Conservation (phyloP, 1,140 invertebrate species). For the Drosophila guanche region DNA sequence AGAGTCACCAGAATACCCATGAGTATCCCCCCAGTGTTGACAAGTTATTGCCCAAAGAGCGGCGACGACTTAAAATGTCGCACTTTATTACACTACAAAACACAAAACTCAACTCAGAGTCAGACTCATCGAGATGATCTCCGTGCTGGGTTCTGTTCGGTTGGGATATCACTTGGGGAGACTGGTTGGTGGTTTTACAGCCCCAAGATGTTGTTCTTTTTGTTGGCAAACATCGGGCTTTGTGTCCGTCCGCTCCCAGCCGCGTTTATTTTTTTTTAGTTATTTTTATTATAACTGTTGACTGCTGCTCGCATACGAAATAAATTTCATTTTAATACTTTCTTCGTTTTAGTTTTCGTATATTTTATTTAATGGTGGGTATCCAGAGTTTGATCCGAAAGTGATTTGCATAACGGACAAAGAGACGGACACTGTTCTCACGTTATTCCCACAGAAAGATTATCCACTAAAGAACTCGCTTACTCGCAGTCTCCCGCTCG, state of each 20-base stretch:
- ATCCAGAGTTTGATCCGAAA: constrained; percentile 47
- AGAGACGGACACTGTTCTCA: constrained; percentile 59
- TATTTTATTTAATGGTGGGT: constrained; percentile 60
- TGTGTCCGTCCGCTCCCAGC: constrained; percentile 72
- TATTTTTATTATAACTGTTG: constrained; percentile 75
- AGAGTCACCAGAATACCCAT: constrained; percentile 11
- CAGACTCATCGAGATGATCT: constrained; percentile 21
- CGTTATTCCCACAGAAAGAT: constrained; percentile 69
- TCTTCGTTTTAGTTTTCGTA: constrained; percentile 80
- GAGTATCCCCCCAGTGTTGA: constrained; percentile 57
- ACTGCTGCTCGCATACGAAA: constrained; percentile 72
- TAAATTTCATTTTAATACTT: constrained; percentile 82
- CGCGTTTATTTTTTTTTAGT: constrained; percentile 39
- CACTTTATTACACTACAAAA: constrained; percentile 81
- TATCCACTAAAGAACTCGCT: constrained; percentile 47
- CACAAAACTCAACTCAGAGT: constrained; percentile 70
- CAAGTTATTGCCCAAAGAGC: constrained; percentile 77
- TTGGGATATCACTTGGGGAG: constrained; percentile 13
- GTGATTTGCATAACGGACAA: constrained; percentile 72
- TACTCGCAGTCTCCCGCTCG: constrained; percentile 7
- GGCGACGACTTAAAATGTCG: constrained; percentile 78
- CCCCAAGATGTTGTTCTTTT: constrained; percentile 32
- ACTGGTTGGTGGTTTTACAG: constrained; percentile 67
- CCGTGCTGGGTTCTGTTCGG: constrained; percentile 18
- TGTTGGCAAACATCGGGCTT: constrained; percentile 79